Percentiles rank a stretch among this genome's conserved stretches.
These are phyloP conservation scores for human (Homo sapiens) DNA, from an alignment of 2,113 vertebrate species.

Conservation along the genomic window GRCh38 chr3:9346001-9346500, in stretches of 20 bases:
- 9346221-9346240: neutral
- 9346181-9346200: neutral
- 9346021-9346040: conserved; percentile 42
- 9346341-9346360: neutral
- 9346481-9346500: neutral
- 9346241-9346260: neutral
- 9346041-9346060: conserved; percentile 57
- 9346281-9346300: neutral
- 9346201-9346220: neutral
- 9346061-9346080: neutral
- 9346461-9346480: neutral
- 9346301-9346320: neutral
- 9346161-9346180: neutral
- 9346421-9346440: neutral
- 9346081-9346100: conserved; percentile 7
- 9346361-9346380: neutral
- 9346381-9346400: neutral
- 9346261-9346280: neutral
- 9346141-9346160: neutral
- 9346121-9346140: neutral
- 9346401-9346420: neutral
- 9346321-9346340: neutral
- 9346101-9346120: neutral
- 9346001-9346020: conserved; percentile 53
- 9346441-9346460: neutral